Base-by-base conservation (phyloP, 1,140 invertebrate species). In the Calosoma granatense region DNA sequence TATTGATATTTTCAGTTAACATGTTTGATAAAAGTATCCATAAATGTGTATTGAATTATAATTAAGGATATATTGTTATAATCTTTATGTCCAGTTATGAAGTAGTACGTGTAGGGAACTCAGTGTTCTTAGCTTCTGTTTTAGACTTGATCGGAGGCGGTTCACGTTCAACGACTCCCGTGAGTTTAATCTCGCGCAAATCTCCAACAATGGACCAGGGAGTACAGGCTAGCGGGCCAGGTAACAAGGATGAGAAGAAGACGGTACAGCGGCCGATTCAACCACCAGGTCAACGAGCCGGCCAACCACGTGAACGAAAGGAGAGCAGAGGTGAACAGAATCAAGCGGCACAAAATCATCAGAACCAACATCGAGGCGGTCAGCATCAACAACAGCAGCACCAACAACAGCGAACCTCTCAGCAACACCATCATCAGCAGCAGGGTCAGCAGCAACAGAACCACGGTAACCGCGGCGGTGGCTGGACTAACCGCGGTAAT, bases 171-270 rank as follows among this genome's bases (percentile, higher is more conserved):
- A 86, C 85, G 36, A 91, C 88, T 12, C 86, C 86, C 26, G 84
- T 83, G 22, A 80, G 81, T 55, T 71, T 83, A 56, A 67, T 84
- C 54, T 78, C 83, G 36, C 76, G 84, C 67, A 85, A 90, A 73
- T 88, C 88, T 61, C 87, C 89, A 39, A 90, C 89, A 2, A 81
- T 83, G 57, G 91, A 94, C 71, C 86, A 91, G 68, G 82, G 84
- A 58, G 85, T 85, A 53, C 90, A 94, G 72, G 65, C 64, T 6
- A 66, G 67, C 14, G 64, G 64, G 21, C 53, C 55, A 0, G 53
- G 41, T 15, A 60, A 60, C 20, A 61, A 61, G 22, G 67, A 70
- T 57, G 67, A 68, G n/a, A 69, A 69, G 57, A 66, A 65, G 53
- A 62, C 64, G 11, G 60, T 65, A 2, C 53, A 54, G 20, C 61